Percentiles rank a stretch among this genome's conserved stretches.
These are phyloP conservation scores for Tryphoninae sp. DNA, from an alignment of 2,888 invertebrate species.

Conservation along the genomic window DNA sequence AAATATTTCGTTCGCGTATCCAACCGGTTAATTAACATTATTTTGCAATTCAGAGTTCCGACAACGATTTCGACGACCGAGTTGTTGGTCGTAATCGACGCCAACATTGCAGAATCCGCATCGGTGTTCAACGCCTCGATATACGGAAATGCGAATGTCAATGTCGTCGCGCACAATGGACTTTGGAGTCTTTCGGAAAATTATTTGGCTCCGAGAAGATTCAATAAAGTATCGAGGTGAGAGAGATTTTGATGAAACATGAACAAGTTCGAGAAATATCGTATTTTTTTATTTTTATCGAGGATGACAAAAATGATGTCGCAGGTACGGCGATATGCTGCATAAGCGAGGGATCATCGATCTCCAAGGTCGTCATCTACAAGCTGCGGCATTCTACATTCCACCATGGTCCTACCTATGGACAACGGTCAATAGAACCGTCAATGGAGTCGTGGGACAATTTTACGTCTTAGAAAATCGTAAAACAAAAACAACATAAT, in stretches of 20 bases:
- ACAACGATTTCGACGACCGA: constrained; percentile 68
- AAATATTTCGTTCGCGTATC: background rate
- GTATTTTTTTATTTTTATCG: background rate
- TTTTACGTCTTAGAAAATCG: constrained; percentile 69
- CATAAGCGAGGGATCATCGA: constrained; percentile 64
- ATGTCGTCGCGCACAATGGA: constrained; percentile 69
- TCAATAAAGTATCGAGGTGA: constrained; percentile 69
- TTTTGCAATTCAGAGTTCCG: constrained; percentile 67
- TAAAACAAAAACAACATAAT: constrained; percentile 57
- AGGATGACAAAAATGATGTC: background rate
- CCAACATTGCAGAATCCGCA: constrained; percentile 59
- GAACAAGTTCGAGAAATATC: background rate
- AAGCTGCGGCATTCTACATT: constrained; percentile 69
- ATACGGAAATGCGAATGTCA: constrained; percentile 71
- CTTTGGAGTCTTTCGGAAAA: constrained; percentile 74
- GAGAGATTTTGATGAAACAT: background rate
- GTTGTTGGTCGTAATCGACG: constrained; percentile 71
- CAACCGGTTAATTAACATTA: background rate
- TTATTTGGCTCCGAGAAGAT: constrained; percentile 71
- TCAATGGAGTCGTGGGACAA: constrained; percentile 68
- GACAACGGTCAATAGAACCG: constrained; percentile 66
- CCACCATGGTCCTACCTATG: constrained; percentile 74
- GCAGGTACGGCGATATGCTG: constrained; percentile 66
- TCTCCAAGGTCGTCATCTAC: constrained; percentile 71
- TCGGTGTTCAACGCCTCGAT: constrained; percentile 67